A percentile compares a stretch with the other conserved stretches of the same genome.
These are phyloP conservation scores for Aromia moschata DNA, from an alignment of 2,888 invertebrate species.

Conservation along the genomic window DNA sequence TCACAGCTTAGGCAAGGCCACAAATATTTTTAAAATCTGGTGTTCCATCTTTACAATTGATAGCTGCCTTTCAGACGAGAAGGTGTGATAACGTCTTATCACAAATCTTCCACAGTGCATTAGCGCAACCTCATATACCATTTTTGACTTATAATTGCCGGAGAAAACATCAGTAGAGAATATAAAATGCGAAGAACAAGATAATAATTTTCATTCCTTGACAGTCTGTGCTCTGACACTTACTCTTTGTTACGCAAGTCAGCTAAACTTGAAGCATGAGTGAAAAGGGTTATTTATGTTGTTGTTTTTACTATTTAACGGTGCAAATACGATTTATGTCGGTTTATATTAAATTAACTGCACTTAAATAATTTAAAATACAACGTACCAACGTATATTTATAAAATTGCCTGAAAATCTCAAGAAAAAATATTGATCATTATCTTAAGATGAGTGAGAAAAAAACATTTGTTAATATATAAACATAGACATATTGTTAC, in stretches of 20 bases:
- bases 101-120: neutral
- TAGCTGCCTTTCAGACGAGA: neutral
- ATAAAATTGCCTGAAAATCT: no score
- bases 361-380: no score
- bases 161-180: constrained; percentile 22
- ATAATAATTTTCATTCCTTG: constrained; percentile 30
- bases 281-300: constrained; percentile 12
- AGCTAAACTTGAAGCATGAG: constrained; percentile 5
- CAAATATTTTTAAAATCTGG: constrained; percentile 5
- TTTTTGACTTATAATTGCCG: constrained; percentile 35
- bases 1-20: no score
- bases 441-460: no score
- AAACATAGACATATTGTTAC: no score
- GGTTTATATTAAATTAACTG: no score
- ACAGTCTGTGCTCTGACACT: constrained; percentile 27
- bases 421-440: no score
- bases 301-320: neutral
- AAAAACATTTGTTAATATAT: no score
- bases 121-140: constrained; percentile 26
- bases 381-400: no score
- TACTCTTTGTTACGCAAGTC: constrained; percentile 21
- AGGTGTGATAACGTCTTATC: neutral
- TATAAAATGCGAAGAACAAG: constrained; percentile 27
- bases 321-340: neutral
- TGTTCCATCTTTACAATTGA: constrained; percentile 6